A percentile compares a stretch with the other conserved stretches of the same genome.
Evolutionary conservation across 2,797 vertebrate genomes (phyloP).

Genomic region (Cyclura pinguis): DNA sequence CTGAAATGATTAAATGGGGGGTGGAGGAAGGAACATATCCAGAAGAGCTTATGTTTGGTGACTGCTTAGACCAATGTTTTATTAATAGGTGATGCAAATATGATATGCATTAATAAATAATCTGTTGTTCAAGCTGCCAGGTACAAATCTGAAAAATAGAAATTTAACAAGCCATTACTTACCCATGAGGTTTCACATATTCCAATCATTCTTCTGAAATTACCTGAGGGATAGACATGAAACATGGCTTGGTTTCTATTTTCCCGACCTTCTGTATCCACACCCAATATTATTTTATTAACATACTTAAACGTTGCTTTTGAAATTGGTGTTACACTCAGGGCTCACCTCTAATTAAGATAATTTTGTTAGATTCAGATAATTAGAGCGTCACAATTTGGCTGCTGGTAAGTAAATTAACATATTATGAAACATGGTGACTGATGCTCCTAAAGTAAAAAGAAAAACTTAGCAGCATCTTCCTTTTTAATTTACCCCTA

Average conservation of each 20-base stretch:
- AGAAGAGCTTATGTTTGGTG: constrained; percentile 25
- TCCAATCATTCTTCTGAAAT: constrained; percentile 14
- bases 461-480: constrained; percentile 8
- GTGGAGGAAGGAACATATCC: background rate
- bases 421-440: constrained; percentile 25
- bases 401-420: constrained; percentile 38
- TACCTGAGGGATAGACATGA: constrained; percentile 27
- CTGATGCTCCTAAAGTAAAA: constrained; percentile 28
- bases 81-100: constrained; percentile 54
- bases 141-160: background rate
- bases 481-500: constrained; percentile 53
- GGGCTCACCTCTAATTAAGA: constrained; percentile 43
- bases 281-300: constrained; percentile 9
- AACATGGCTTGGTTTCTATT: background rate
- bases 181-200: constrained; percentile 1
- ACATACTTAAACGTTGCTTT: constrained; percentile 3
- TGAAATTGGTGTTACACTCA: constrained; percentile 27
- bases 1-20: constrained; percentile 35
- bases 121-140: constrained; percentile 34
- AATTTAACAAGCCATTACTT: constrained; percentile 31
- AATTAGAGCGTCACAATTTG: constrained; percentile 41
- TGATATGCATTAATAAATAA: constrained; percentile 37
- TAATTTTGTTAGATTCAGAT: background rate
- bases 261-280: background rate
- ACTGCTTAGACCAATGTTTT: constrained; percentile 45